Base-by-base conservation (phyloP, 2,888 invertebrate species). In the Drosophila phalerata region DNA sequence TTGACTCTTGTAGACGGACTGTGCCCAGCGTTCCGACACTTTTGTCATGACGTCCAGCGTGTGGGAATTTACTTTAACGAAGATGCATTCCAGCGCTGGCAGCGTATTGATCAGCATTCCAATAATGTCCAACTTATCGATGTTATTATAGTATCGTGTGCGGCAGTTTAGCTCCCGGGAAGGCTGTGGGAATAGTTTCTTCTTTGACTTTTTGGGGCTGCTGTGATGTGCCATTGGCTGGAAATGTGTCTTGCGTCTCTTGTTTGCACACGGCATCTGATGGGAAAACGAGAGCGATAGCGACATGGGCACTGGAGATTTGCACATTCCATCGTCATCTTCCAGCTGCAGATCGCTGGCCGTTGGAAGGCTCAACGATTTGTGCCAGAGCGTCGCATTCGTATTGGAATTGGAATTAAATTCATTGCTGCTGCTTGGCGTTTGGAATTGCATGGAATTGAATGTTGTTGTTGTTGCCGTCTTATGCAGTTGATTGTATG, bases 171-270 rank as follows among this genome's bases (percentile, higher is more conserved):
- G 30, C 5, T 32, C 19, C 5, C 8, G 34, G 0, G 32, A 13
- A 0, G 67, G 60, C n/a, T 64, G 73, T 0, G 85, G 77, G 37
- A 85, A 85, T 3, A 85, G 60, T 55, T 74, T 56, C 57, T 89
- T 85, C 10, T 85, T 85, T 0, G 88, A 89, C 30, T 83, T 89
- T 42, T 80, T 89, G 40, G 90, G 88, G 9, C 90, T 85, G 51
- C 64, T 73, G 63, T 88, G 88, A 22, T 71, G 65, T n/a, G 66
- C 28, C 37, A 58, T 38, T 0, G 53, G 38, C 52, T 70, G 72
- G 6, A 57, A 48, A 22, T 82, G 72, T 11, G 52, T 43, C 22
- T 85, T 85, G 3, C 81, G 75, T 0, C 85, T 73, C 22, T 85
- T 85, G 0, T 47, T 65, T 2, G 71, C 55, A 30, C 56, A 51